Evolutionary conservation across 2,797 vertebrate species (phyloP), one percentile per base, ranked within the genome.

Genomic region (Leptatherina wallacei): DNA sequence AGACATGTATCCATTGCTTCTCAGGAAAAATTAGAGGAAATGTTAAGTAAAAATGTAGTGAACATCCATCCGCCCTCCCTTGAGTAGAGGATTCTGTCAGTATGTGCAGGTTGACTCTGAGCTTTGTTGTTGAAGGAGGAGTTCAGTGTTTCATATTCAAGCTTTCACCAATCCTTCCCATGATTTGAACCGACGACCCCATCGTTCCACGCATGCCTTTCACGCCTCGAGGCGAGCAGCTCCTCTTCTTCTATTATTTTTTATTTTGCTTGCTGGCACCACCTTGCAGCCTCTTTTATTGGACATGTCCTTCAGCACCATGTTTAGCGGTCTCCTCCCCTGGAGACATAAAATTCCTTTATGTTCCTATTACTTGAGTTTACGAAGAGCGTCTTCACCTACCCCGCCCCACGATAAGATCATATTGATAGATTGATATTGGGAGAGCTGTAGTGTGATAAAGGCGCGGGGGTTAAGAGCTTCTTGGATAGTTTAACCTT

Each of bases 401-500:
- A 77, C 61, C 77, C 65, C 70, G 83, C 80, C 83, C 66, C 57
- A 77, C 73, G 93, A 95, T 94, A 93, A 90, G 91, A 93, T 89
- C 81, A 84, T 92, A 94, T 94, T 94, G 94, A 95, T 95, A 93
- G 93, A 94, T 94, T 92, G 94, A 94, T 94, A 94, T 94, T 92
- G 90, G 91, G 78, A 84, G 90, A 92, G 90, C 89, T 87, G 79
- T 85, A 80, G 89, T 74, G 88, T 93, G 93, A 94, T 94, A 93
- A 96, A 96, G 91, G 93, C 80, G 6, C 35, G 54, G 84, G 93
- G 94, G 93, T 95, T 94, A 95, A 94, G 94, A 95, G 93, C 91
- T 77, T 93, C 75, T 92, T 93, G 96, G 95, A 93, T 96, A 94
- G 95, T 97, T 97, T 97, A 96, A 97, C 96, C 96, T 97, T 96